Base-by-base conservation (phyloP, 2,888 invertebrate species). In the Aspidapion aeneum region DNA sequence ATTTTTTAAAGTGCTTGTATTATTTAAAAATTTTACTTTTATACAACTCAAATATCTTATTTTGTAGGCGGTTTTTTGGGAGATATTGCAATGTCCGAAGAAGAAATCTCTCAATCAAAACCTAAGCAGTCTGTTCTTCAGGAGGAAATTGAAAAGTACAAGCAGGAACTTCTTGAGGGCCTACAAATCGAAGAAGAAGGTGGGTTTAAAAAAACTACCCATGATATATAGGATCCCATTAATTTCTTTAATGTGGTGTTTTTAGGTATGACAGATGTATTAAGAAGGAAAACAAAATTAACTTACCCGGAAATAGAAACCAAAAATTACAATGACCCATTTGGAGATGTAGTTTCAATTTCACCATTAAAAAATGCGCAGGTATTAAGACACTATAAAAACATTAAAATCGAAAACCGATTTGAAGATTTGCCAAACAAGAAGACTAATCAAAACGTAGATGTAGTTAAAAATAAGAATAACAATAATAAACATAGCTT, bases 131-230 rank as follows among this genome's bases (percentile, higher is more conserved):
- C 72, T 1, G 61, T 68, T 20, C 83, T 89, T 63, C 88, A 90
- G 77, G 87, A 90, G 77, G 91, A 92, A 76, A 84, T 92, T n/a
- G 91, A 91, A 75, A 88, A 90, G 74, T 85, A 91, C 72, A 90
- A 91, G 73, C 90, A 92, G 73, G 91, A 93, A 78, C 90, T 92
- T 5, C 84, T 91, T 60, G 92, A 93, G 79, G 93, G 92, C 0
- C 81, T 93, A 17, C 91, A 93, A 78, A 90, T 93, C 2, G 93
- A 93, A 81, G 92, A 92, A 74, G 93, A 93, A 77, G 92, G 92
- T 1, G 82, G 92, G 3, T n/a, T n/a, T n/a, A n/a, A n/a, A n/a
- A n/a, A n/a, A n/a, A n/a, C n/a, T n/a, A n/a, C n/a, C n/a, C n/a
- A n/a, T n/a, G n/a, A n/a, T n/a, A n/a, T n/a, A n/a, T n/a, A n/a